phyloP scores from a whole-genome alignment of 2,888 invertebrate genomes.

The Gisinianus flammeolus region DNA sequence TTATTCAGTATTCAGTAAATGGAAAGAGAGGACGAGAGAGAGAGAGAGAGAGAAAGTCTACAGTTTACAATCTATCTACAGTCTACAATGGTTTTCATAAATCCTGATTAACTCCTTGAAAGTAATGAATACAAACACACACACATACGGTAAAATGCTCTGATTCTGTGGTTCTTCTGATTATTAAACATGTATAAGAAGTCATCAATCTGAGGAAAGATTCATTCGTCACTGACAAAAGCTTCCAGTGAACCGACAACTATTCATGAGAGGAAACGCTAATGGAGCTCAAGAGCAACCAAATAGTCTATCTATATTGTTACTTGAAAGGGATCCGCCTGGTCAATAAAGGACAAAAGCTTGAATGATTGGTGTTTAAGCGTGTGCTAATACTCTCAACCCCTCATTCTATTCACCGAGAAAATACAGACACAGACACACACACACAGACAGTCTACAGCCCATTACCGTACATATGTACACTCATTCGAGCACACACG shows the following conservation, averaged over 20 bases:
- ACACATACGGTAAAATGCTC: neutral
- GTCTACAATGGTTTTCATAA: slow-evolving; percentile 24
- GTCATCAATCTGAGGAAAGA: slow-evolving; percentile 33
- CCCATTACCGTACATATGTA: neutral
- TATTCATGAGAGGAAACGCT: slow-evolving; percentile 41
- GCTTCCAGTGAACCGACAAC: slow-evolving; percentile 11
- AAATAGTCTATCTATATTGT: slow-evolving; percentile 30
- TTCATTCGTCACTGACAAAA: slow-evolving; percentile 39
- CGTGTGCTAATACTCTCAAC: slow-evolving; percentile 41
- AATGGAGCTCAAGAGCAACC: slow-evolving; percentile 39
- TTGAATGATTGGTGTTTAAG: slow-evolving; percentile 40
- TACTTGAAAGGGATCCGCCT: slow-evolving; percentile 38
- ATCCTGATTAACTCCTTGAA: slow-evolving; percentile 34
- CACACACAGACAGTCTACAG: neutral
- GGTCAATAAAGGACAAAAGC: slow-evolving; percentile 40
- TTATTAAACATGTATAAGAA: slow-evolving; percentile 26
- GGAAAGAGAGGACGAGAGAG: neutral
- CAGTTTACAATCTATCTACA: neutral
- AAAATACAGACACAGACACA: slow-evolving; percentile 12
- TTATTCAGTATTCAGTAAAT: neutral
- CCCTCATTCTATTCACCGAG: slow-evolving; percentile 27
- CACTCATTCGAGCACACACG: neutral
- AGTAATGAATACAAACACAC: slow-evolving; percentile 3
- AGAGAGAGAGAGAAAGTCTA: neutral
- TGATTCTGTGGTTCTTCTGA: slow-evolving; percentile 1